phyloP scores from a whole-genome alignment of 2,797 vertebrate species.

The Rallus crepitans region DNA sequence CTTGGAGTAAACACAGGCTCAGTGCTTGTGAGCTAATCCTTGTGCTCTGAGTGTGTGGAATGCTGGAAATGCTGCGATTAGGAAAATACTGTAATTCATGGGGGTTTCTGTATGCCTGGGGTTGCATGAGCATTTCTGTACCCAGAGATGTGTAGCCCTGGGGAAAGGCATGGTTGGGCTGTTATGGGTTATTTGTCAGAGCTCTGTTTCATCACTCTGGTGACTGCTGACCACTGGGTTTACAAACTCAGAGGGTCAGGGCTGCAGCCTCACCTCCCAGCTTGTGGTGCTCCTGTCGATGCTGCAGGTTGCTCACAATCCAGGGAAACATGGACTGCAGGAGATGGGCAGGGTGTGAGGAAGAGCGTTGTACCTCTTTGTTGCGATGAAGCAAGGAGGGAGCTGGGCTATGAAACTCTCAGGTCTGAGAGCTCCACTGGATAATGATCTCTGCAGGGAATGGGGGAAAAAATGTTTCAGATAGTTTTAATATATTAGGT shows the following conservation, averaged over 20 bases:
- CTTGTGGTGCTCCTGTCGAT: accelerated
- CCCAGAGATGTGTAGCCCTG: background rate
- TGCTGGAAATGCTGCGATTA: background rate
- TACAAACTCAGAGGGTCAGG: background rate
- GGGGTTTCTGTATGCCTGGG: accelerated
- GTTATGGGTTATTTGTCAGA: background rate
- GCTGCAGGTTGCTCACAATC: background rate
- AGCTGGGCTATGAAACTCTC: background rate
- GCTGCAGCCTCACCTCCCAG: background rate
- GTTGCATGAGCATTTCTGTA: accelerated
- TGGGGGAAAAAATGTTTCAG: background rate
- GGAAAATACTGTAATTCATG: background rate
- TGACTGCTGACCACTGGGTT: accelerated
- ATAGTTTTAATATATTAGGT: background rate
- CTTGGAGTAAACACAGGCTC: background rate
- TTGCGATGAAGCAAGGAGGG: background rate
- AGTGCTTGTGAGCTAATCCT: background rate
- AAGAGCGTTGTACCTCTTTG: accelerated
- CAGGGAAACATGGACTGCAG: accelerated
- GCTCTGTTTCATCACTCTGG: accelerated
- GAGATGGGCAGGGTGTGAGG: background rate
- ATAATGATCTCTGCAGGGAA: background rate
- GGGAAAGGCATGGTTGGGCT: background rate
- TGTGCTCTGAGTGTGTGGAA: background rate
- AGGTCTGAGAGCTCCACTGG: background rate